Conservation (phyloP, 2,113 vertebrate genomes). For the Acrocephalus kingi region DNA sequence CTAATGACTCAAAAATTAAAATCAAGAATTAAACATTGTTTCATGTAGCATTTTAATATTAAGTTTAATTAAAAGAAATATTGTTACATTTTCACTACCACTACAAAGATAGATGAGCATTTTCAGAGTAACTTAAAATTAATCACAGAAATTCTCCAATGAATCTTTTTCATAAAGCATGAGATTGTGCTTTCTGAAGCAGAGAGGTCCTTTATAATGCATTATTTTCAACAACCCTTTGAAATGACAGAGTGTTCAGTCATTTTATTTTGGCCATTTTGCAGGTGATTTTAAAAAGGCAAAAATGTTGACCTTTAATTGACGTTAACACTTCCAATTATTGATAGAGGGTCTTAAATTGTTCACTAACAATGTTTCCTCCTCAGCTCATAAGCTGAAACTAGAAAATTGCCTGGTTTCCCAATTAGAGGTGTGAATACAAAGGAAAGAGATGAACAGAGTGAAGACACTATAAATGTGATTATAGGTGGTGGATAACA, state of each 20-base stretch:
- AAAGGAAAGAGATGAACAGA: background rate
- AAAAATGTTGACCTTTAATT: background rate
- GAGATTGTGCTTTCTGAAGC: background rate
- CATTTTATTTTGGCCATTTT: background rate
- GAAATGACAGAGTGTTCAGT: background rate
- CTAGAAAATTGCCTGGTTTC: background rate
- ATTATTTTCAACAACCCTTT: background rate
- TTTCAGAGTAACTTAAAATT: background rate
- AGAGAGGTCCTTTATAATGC: background rate
- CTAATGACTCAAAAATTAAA: background rate
- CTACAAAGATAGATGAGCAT: background rate
- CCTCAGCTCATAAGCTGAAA: background rate
- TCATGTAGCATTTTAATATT: background rate
- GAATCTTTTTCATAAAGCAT: background rate
- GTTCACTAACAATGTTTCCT: background rate
- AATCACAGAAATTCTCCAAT: background rate
- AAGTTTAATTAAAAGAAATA: background rate
- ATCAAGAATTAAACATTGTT: background rate
- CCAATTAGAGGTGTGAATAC: background rate
- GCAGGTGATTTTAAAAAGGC: background rate
- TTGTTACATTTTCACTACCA: background rate
- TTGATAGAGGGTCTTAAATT: background rate
- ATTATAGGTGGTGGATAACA: background rate
- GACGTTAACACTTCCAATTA: background rate
- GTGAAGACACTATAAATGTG: background rate